A percentile compares a stretch with the other conserved stretches of the same genome.
Conservation (phyloP, 2,888 invertebrate genomes). For the Polymixis lichenea region DNA sequence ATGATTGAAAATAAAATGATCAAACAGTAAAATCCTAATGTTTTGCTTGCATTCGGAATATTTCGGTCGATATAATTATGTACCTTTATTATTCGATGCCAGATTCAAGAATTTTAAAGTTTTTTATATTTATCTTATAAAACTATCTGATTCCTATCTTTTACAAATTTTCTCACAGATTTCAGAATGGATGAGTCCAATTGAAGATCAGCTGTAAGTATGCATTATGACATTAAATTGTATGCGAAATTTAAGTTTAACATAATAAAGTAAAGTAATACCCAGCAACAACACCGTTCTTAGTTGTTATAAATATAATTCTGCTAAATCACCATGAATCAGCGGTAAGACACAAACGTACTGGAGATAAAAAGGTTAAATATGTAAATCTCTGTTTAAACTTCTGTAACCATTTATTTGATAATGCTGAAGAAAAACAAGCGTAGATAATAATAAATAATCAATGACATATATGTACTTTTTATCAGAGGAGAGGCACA, state of each 20-base stretch:
- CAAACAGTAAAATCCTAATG: neutral
- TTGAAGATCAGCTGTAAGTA: constrained; percentile 83
- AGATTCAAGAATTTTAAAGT: neutral
- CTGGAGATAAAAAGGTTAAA: neutral
- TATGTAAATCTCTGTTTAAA: neutral
- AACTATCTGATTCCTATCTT: neutral
- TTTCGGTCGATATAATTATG: neutral
- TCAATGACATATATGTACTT: neutral
- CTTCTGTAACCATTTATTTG: constrained; percentile 13
- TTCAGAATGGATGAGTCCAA: constrained; percentile 82
- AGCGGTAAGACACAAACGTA: neutral
- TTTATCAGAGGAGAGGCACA: constrained; percentile 28
- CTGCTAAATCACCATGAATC: constrained; percentile 9
- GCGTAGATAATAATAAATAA: neutral
- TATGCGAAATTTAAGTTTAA: too few species aligned
- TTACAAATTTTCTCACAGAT: constrained; percentile 67
- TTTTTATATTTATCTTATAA: neutral
- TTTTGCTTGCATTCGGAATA: neutral
- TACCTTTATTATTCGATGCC: neutral
- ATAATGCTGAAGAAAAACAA: neutral
- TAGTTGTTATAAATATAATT: neutral
- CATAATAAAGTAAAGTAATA: too few species aligned
- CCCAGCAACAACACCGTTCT: too few species aligned
- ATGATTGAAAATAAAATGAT: constrained; percentile 1
- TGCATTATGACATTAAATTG: too few species aligned